Percentiles rank a stretch among this genome's conserved stretches.
Conservation (phyloP, 2,888 invertebrate species). For the Eilema sororculum region DNA sequence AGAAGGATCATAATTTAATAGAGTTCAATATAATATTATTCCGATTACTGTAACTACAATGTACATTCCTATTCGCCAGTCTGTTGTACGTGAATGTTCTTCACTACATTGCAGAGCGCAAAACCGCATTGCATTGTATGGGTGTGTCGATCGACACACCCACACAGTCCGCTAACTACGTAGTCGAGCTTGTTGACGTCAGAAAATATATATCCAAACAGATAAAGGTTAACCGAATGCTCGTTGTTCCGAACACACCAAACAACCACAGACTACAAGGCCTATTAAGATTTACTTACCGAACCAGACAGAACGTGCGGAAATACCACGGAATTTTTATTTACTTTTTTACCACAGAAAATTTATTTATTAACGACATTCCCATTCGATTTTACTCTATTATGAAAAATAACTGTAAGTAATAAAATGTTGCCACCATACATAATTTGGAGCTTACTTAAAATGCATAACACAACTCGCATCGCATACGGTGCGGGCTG, state of each 20-base stretch:
- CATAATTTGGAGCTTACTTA: constrained; percentile 33
- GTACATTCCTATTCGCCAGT: background rate
- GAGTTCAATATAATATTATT: background rate
- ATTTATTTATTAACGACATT: no score
- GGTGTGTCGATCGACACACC: constrained; percentile 32
- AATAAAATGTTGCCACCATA: constrained; percentile 18
- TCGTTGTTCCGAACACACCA: background rate
- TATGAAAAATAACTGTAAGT: background rate
- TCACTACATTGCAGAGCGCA: background rate
- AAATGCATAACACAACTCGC: constrained; percentile 43
- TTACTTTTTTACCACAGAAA: no score
- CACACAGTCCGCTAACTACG: constrained; percentile 8
- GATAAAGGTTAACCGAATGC: background rate
- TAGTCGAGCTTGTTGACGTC: constrained; percentile 19
- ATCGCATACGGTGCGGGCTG: constrained; percentile 36
- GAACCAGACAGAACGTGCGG: background rate
- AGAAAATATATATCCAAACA: constrained; percentile 3
- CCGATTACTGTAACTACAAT: background rate
- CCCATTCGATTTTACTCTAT: background rate
- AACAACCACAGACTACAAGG: background rate
- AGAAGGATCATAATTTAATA: background rate
- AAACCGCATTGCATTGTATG: constrained; percentile 12
- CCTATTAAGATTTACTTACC: background rate
- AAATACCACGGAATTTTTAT: no score
- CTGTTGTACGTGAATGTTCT: background rate